Percentiles rank a stretch among this genome's conserved stretches.
Conservation (phyloP, 2,888 invertebrate species). For the Petrolisthes cinctipes region DNA sequence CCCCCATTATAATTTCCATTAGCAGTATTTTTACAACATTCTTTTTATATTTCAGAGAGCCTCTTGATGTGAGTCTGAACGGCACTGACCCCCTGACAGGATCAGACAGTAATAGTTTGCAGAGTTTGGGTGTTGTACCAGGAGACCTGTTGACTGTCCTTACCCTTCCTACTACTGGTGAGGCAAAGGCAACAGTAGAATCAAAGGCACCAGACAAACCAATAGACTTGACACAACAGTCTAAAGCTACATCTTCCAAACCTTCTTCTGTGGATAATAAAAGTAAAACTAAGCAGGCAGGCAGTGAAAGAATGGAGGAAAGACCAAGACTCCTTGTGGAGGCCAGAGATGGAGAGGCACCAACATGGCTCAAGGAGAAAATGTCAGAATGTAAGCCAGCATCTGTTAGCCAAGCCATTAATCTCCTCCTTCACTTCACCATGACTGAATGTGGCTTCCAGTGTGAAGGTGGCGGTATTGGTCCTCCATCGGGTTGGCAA, state of each 20-base stretch:
- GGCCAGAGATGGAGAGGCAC: conserved; percentile 40
- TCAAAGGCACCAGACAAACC: conserved; percentile 13
- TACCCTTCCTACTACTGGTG: not conserved
- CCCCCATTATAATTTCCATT: not conserved
- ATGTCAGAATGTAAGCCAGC: conserved; percentile 39
- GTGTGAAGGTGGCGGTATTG: conserved; percentile 6
- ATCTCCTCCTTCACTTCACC: conserved; percentile 58
- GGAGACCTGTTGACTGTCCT: conserved; percentile 55
- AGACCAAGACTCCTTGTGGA: conserved; percentile 24
- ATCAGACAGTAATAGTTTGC: conserved; percentile 21
- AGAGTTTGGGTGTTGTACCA: conserved; percentile 44
- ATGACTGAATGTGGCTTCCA: conserved; percentile 61
- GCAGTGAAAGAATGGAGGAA: not conserved
- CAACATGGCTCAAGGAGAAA: conserved; percentile 23
- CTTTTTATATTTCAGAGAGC: conserved; percentile 43
- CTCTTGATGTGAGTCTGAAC: conserved; percentile 50
- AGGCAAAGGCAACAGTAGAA: not conserved
- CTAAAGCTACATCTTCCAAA: not conserved
- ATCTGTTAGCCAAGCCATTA: conserved; percentile 46
- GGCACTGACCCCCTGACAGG: conserved; percentile 49
- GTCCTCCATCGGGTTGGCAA: conserved; percentile 52
- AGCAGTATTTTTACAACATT: not conserved
- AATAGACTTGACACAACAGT: no score
- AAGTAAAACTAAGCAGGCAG: not conserved
- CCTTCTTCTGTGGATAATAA: not conserved